Evolutionary conservation across 2,113 vertebrate species (phyloP).

Genomic region (Sylvia atricapilla): DNA sequence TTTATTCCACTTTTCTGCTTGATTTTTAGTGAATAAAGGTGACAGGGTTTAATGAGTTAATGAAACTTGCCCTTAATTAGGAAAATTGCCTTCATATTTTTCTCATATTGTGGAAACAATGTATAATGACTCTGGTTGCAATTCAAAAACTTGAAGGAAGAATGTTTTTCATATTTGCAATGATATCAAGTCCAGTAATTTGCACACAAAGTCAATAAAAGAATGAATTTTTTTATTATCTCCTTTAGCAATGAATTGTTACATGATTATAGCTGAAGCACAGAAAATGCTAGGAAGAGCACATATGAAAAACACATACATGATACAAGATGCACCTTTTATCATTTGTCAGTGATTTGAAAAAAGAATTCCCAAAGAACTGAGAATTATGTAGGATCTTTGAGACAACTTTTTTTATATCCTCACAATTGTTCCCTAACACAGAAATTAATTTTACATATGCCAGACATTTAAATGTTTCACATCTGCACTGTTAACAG

Average conservation of each 20-base stretch:
- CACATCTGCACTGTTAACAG: background rate
- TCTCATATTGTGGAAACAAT: conserved; percentile 48
- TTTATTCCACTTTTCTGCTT: conserved; percentile 31
- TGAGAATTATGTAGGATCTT: background rate
- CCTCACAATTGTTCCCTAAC: conserved; percentile 24
- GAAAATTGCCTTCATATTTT: conserved; percentile 50
- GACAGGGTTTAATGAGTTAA: conserved; percentile 50
- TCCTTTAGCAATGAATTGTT: background rate
- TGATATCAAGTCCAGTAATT: background rate
- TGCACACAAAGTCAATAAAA: background rate
- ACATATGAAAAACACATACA: background rate
- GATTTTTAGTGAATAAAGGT: conserved; percentile 42
- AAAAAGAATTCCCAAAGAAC: background rate
- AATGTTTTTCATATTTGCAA: background rate
- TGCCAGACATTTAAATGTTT: conserved; percentile 33
- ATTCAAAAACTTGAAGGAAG: conserved; percentile 8
- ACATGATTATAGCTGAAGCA: background rate
- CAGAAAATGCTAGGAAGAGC: background rate
- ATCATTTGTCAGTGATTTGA: background rate
- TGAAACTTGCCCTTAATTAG: conserved; percentile 53
- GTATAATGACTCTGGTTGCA: background rate
- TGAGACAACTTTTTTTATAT: background rate
- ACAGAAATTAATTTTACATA: background rate
- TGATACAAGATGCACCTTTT: background rate
- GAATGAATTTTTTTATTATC: background rate